Percentiles rank a stretch among this genome's conserved stretches.
phyloP scores from a whole-genome alignment of 2,888 invertebrate species.

The Stenichneumon culpator region DNA sequence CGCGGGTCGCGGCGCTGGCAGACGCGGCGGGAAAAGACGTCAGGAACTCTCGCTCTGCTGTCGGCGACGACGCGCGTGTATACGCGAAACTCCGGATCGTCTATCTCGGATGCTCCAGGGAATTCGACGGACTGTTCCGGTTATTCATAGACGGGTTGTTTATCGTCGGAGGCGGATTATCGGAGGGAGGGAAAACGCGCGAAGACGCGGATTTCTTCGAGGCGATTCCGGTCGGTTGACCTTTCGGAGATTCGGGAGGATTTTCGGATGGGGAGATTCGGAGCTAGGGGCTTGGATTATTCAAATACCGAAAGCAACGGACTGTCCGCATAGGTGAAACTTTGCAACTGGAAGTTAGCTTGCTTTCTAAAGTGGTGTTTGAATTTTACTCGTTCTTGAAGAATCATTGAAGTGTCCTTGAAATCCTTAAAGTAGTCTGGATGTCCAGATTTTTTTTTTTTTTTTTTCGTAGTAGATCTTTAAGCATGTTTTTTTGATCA shows the following conservation, averaged over 20 bases:
- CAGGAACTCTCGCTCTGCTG: background rate
- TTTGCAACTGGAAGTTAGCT: background rate
- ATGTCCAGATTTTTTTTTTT: too few relatives aligned
- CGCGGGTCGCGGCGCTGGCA: background rate
- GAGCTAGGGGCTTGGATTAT: background rate
- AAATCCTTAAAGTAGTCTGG: too few relatives aligned
- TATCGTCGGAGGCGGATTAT: background rate
- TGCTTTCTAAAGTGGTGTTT: too few relatives aligned
- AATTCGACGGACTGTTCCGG: slow-evolving; percentile 34
- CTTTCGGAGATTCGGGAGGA: background rate
- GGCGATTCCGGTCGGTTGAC: background rate
- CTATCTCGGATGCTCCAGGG: background rate
- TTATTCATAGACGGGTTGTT: slow-evolving; percentile 45
- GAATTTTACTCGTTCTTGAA: too few relatives aligned
- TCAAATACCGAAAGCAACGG: background rate
- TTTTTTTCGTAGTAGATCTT: too few relatives aligned
- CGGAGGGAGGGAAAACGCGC: background rate
- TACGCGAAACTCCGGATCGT: slow-evolving; percentile 11
- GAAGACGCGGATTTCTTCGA: background rate
- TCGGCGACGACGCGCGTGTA: slow-evolving; percentile 4
- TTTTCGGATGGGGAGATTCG: background rate
- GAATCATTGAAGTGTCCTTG: too few relatives aligned
- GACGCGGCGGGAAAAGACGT: slow-evolving; percentile 5
- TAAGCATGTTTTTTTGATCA: too few relatives aligned
- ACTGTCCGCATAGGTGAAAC: background rate